Conservation (phyloP, 2,888 invertebrate species). For the Thelaira solivaga region DNA sequence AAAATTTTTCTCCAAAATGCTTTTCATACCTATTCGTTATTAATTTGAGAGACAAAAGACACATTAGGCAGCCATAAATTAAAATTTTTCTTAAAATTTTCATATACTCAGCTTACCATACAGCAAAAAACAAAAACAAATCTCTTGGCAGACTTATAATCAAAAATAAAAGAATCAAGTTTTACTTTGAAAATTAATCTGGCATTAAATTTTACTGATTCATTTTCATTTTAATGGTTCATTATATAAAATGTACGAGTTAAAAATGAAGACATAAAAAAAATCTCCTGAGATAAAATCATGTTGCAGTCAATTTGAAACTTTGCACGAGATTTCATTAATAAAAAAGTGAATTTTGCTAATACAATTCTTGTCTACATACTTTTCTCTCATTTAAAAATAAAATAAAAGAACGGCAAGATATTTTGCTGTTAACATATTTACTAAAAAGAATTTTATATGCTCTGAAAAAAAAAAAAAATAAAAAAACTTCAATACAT, state of each 20-base stretch:
- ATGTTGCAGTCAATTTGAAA: not conserved
- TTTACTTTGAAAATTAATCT: no score
- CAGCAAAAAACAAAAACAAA: no score
- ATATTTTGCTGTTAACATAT: slow-evolving; percentile 23
- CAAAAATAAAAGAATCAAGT: no score
- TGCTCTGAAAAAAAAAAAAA: no score
- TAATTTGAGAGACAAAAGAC: no score
- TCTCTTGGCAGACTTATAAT: no score
- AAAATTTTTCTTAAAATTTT: no score
- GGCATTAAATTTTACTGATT: no score
- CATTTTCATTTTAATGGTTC: not conserved
- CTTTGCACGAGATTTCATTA: not conserved
- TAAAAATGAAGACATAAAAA: not conserved
- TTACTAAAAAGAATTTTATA: slow-evolving; percentile 33
- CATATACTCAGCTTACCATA: no score
- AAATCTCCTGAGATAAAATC: not conserved
- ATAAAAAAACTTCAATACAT: slow-evolving; percentile 30
- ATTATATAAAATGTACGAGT: not conserved
- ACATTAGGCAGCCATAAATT: no score
- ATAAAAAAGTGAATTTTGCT: not conserved
- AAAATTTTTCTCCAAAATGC: no score
- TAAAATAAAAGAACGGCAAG: slow-evolving; percentile 12
- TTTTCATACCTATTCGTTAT: no score
- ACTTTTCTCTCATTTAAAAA: slow-evolving; percentile 4
- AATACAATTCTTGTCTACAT: not conserved